Percentiles rank a stretch among this genome's conserved stretches.
Evolutionary conservation across 2,888 invertebrate species (phyloP).

Genomic region (Merodon equestris): DNA sequence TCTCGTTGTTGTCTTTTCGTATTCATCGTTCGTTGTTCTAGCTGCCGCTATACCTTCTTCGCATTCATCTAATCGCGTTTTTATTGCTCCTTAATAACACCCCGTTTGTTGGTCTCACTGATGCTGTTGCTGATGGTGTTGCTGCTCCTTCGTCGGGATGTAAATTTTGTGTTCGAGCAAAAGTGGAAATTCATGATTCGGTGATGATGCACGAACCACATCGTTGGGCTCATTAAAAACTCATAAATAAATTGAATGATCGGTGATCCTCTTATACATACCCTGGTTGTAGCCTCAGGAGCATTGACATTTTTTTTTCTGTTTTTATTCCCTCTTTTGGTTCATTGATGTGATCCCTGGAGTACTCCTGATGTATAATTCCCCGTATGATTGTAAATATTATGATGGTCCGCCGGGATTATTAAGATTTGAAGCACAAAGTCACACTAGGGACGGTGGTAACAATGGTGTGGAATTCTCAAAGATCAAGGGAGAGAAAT

Average conservation of each 20-base stretch:
- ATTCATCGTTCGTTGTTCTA: slow-evolving; percentile 27
- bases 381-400: slow-evolving; percentile 55
- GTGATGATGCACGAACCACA: slow-evolving; percentile 64
- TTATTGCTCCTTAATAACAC: slow-evolving; percentile 68
- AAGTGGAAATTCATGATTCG: slow-evolving; percentile 68
- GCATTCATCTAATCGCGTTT: slow-evolving; percentile 66
- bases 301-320: slow-evolving; percentile 48
- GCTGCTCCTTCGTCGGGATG: slow-evolving; percentile 39
- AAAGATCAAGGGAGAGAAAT: slow-evolving; percentile 9
- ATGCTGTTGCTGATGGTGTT: background rate
- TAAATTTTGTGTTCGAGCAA: slow-evolving; percentile 64
- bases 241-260: slow-evolving; percentile 68
- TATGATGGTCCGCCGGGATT: slow-evolving; percentile 63
- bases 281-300: background rate
- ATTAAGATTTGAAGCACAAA: slow-evolving; percentile 57
- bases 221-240: slow-evolving; percentile 67
- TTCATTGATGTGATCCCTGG: slow-evolving; percentile 12
- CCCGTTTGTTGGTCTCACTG: slow-evolving; percentile 24
- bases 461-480: slow-evolving; percentile 51
- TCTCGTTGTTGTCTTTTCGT: background rate
- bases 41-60: slow-evolving; percentile 19
- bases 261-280: slow-evolving; percentile 24
- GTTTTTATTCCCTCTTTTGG: background rate
- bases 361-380: slow-evolving; percentile 8
- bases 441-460: slow-evolving; percentile 14